Conservation (phyloP, 2,888 invertebrate species). For the Pseudeuparius sepicola region DNA sequence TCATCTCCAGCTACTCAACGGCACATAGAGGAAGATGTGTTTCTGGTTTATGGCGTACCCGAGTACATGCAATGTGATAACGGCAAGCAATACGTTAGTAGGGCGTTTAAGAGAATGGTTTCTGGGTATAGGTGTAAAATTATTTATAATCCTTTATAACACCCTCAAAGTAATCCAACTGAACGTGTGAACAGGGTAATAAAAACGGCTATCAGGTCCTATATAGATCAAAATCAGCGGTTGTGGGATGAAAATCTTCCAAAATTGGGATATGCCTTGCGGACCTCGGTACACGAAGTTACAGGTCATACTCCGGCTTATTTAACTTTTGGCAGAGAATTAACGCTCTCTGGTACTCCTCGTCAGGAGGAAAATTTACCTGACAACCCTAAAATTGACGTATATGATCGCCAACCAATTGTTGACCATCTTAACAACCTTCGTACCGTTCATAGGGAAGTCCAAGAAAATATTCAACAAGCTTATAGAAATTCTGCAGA, state of each 20-base stretch:
- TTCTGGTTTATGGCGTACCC: slow-evolving; percentile 22
- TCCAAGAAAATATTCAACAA: slow-evolving; percentile 11
- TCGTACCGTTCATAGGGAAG: slow-evolving; percentile 7
- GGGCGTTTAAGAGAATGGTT: slow-evolving; percentile 13
- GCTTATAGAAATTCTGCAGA: slow-evolving; percentile 12
- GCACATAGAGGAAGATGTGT: slow-evolving; percentile 16
- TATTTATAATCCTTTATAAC: slow-evolving; percentile 23
- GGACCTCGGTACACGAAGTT: slow-evolving; percentile 25
- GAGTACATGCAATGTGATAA: slow-evolving; percentile 23
- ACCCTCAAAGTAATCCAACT: slow-evolving; percentile 29
- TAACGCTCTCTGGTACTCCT: slow-evolving; percentile 9
- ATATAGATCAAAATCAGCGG: slow-evolving; percentile 16
- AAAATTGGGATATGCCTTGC: slow-evolving; percentile 25
- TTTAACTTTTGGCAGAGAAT: slow-evolving; percentile 21
- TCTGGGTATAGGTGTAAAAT: slow-evolving; percentile 18
- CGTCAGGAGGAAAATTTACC: slow-evolving; percentile 6
- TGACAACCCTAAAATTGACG: neutral
- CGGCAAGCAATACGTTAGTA: slow-evolving; percentile 18
- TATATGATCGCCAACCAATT: slow-evolving; percentile 4
- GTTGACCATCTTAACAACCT: slow-evolving; percentile 4
- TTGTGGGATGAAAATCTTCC: slow-evolving; percentile 26
- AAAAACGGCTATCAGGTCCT: slow-evolving; percentile 26
- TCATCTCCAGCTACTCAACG: slow-evolving; percentile 6
- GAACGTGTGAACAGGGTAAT: slow-evolving; percentile 29
- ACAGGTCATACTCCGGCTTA: slow-evolving; percentile 25